phyloP scores from a whole-genome alignment of 2,797 vertebrate species.

The Characodon lateralis region DNA sequence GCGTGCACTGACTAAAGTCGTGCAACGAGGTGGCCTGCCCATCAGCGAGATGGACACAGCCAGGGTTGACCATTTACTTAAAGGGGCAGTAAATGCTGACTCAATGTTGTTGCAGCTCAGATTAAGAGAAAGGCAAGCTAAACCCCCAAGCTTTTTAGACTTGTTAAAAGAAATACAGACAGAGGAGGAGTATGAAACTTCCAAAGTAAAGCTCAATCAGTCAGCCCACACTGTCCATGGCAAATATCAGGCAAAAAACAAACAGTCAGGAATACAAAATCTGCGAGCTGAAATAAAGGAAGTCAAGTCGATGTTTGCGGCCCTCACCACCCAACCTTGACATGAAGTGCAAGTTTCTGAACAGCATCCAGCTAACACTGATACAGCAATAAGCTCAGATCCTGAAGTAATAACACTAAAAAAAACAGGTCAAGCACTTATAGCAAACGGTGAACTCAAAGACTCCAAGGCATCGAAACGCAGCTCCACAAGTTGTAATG shows the following conservation, averaged over 20 bases:
- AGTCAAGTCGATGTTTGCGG: background rate
- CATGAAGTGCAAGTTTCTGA: background rate
- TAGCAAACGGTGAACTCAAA: constrained; percentile 1
- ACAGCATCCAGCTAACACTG: background rate
- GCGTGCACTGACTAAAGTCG: background rate
- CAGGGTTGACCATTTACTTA: background rate
- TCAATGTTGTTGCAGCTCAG: constrained; percentile 13
- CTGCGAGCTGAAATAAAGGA: no score
- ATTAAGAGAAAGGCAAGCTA: constrained; percentile 9
- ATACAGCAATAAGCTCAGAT: background rate
- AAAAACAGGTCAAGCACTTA: constrained; percentile 5
- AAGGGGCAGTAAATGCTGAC: constrained; percentile 10
- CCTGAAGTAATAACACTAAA: background rate
- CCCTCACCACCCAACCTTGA: fast-evolving
- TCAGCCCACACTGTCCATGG: background rate
- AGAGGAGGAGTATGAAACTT: constrained; percentile 15
- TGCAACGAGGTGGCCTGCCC: background rate
- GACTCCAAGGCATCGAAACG: no score
- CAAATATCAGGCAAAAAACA: background rate
- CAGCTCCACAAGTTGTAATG: no score
- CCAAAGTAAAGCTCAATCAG: background rate
- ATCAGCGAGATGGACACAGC: background rate
- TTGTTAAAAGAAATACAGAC: background rate
- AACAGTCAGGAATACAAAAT: background rate
- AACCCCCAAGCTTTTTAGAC: background rate